Evolutionary conservation across 2,888 invertebrate genomes (phyloP), one percentile per base, ranked within the genome.

Genomic region (Lithophane socia): DNA sequence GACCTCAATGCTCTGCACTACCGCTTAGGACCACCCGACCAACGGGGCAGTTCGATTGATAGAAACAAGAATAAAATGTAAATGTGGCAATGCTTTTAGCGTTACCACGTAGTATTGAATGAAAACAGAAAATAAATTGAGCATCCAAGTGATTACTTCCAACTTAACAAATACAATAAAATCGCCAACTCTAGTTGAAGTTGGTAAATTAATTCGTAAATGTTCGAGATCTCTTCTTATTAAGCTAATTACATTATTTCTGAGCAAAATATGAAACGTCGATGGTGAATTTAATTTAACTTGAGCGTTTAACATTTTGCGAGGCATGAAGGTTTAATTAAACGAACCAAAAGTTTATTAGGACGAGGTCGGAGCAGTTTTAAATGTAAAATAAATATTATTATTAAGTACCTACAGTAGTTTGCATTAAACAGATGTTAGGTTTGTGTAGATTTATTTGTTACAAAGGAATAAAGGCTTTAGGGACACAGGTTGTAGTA

Each of bases 281-380:
- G 83, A 85, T 88, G 84, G 79, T 87, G 83, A 89, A 90, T 88
- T 91, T 91, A 91, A 92, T 91, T 89, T 90, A 87, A 90, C 88
- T 90, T 87, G 76, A 88, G 87, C 87, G 87, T 88, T 90, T 88
- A 87, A 87, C 87, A 87, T 89, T 91, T 89, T 80, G 83, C 80
- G 88, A 89, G 89, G 89, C 88, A 88, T 90, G 87, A 93, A 90
- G 88, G 87, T 91, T 92, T 92, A 92, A 93, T 92, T 92, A 92
- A 92, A 90, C 88, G 89, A 90, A 85, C 86, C 88, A 87, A 89
- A 92, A 92, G 87, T 92, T 92, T 90, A 90, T 90, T 88, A 90
- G 86, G 89, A 76, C 86, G 85, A 90, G 88, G 89, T 83, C 87
- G 83, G 82, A 80, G 73, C 84, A 82, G 82, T 87, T 88, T 86